Conservation (phyloP, 2,888 invertebrate genomes). For the Chrysolina haemoptera region DNA sequence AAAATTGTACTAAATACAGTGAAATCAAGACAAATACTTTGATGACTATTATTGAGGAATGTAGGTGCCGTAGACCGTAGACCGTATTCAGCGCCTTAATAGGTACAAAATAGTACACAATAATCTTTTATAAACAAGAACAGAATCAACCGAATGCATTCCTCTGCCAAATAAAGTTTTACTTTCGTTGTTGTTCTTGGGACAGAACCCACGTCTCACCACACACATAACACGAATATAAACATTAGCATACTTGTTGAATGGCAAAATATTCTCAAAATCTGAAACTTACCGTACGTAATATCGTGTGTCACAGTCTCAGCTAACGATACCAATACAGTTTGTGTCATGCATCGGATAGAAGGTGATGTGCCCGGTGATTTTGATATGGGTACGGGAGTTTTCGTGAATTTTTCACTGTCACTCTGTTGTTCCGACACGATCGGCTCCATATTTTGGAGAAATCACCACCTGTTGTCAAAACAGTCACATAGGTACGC, state of each 20-base stretch:
- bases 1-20: too few relatives aligned
- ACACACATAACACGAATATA: conserved; percentile 26
- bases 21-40: too few relatives aligned
- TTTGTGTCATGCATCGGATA: conserved; percentile 67
- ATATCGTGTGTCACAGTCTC: conserved; percentile 74
- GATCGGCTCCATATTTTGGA: conserved; percentile 52
- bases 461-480: conserved; percentile 53
- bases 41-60: too few relatives aligned
- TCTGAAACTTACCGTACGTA: conserved; percentile 71
- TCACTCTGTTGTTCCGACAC: conserved; percentile 51
- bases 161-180: conserved; percentile 13
- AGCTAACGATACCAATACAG: conserved; percentile 68
- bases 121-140: too few relatives aligned
- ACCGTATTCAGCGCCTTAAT: too few relatives aligned
- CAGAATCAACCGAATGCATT: background rate
- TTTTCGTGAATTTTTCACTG: conserved; percentile 65
- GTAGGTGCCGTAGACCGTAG: too few relatives aligned
- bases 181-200: conserved; percentile 37
- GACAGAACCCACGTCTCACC: conserved; percentile 32
- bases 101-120: too few relatives aligned
- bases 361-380: conserved; percentile 66
- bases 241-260: conserved; percentile 28
- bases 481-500: conserved; percentile 35
- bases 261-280: conserved; percentile 3
- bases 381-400: conserved; percentile 68